These are phyloP conservation scores for Crypturellus tataupa DNA, from an alignment of 2,797 vertebrate species.

Conservation along the genomic window DNA sequence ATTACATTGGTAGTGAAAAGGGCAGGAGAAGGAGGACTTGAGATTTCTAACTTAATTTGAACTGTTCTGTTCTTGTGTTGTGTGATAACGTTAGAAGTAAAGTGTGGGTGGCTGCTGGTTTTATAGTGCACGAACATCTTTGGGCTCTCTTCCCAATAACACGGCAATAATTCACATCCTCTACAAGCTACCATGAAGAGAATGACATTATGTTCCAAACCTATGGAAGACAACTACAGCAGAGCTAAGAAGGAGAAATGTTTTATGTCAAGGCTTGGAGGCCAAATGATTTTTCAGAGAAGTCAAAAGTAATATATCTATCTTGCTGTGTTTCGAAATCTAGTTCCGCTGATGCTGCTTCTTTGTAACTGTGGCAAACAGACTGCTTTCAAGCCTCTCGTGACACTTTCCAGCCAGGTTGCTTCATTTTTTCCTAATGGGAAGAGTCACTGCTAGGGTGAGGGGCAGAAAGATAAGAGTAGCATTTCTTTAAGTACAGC, in stretches of 20 bases:
- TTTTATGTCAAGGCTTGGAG: conserved; percentile 46
- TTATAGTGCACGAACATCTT: conserved; percentile 10
- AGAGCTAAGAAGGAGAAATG: not conserved
- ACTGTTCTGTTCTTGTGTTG: conserved; percentile 9
- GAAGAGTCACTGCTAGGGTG: not conserved
- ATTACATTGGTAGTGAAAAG: conserved; percentile 54
- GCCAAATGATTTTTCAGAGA: conserved; percentile 2
- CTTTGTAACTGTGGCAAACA: conserved; percentile 28
- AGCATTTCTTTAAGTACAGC: not conserved
- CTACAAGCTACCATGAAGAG: not conserved
- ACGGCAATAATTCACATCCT: not conserved
- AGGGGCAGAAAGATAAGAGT: not conserved
- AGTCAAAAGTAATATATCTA: conserved; percentile 25
- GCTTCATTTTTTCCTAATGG: conserved; percentile 37
- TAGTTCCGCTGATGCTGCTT: not conserved
- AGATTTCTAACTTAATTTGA: conserved; percentile 60
- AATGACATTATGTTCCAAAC: not conserved
- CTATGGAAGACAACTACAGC: conserved; percentile 2
- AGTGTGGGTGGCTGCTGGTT: not conserved
- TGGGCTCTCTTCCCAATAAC: not conserved
- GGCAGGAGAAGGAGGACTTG: conserved; percentile 38
- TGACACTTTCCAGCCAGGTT: conserved; percentile 30
- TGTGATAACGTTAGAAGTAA: not conserved
- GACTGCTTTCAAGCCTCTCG: conserved; percentile 10
- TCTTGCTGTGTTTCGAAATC: conserved; percentile 63